Evolutionary conservation across 2,113 vertebrate genomes (phyloP).

Genomic region (Hyperoodon ampullatus): DNA sequence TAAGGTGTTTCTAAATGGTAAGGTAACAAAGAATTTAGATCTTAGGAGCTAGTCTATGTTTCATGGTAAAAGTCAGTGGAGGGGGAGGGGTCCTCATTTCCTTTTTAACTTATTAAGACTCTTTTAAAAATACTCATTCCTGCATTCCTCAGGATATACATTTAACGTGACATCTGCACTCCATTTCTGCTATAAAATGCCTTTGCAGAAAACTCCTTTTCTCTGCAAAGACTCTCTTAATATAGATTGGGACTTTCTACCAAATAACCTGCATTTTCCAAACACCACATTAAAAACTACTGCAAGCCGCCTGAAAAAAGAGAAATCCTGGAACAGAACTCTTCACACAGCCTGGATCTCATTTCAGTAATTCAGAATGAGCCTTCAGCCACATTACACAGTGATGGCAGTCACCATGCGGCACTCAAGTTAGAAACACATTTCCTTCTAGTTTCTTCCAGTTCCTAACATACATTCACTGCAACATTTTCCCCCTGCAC

Average conservation of each 20-base stretch:
- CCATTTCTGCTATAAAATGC: constrained; percentile 46
- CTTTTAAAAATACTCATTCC: neutral
- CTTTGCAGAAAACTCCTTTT: constrained; percentile 31
- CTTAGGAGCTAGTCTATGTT: constrained; percentile 18
- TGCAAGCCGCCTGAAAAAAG: neutral
- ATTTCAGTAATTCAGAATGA: constrained; percentile 46
- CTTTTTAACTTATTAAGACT: neutral
- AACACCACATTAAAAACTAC: constrained; percentile 51
- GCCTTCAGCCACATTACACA: neutral
- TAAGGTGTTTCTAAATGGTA: neutral
- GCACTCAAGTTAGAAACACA: constrained; percentile 66
- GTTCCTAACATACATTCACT: constrained; percentile 37
- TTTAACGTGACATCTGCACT: constrained; percentile 12
- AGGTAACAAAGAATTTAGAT: neutral
- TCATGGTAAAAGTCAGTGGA: neutral
- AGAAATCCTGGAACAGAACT: neutral
- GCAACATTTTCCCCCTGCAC: neutral
- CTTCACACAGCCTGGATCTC: constrained; percentile 48
- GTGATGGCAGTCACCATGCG: neutral
- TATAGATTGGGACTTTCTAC: constrained; percentile 52
- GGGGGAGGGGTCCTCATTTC: neutral
- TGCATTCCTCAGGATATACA: neutral
- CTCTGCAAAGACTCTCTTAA: constrained; percentile 50
- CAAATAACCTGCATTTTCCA: constrained; percentile 59
- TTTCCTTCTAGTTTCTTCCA: constrained; percentile 63